phyloP scores from a whole-genome alignment of 2,113 vertebrate genomes.

The Amblyornis subalaris region DNA sequence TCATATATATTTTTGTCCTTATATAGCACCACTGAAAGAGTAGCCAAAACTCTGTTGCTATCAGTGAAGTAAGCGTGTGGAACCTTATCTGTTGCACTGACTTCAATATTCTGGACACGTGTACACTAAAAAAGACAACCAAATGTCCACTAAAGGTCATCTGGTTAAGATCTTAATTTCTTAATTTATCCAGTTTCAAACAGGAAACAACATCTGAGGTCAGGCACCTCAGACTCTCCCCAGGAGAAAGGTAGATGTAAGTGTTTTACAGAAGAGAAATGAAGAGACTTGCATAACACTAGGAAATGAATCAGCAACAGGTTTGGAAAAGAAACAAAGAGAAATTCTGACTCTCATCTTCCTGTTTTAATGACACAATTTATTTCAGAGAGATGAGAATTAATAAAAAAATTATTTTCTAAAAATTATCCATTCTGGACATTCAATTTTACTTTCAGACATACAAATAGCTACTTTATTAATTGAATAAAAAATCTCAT shows the following conservation, averaged over 20 bases:
- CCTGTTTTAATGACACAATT: constrained; percentile 22
- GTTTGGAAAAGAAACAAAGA: constrained; percentile 1
- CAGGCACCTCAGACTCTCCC: background rate
- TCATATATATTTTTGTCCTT: background rate
- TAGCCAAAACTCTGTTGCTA: background rate
- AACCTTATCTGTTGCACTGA: background rate
- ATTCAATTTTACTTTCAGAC: background rate
- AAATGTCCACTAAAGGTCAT: background rate
- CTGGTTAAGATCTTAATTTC: background rate
- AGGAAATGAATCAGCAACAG: constrained; percentile 1
- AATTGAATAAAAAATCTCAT: background rate
- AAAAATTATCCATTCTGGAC: background rate
- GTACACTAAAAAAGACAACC: background rate
- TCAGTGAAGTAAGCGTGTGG: background rate
- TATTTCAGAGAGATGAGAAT: constrained; percentile 39
- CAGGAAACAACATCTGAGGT: background rate
- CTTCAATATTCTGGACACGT: background rate
- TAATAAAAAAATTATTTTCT: background rate
- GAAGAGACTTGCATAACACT: background rate
- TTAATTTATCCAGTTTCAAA: background rate
- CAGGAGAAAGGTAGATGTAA: background rate
- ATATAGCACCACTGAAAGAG: background rate
- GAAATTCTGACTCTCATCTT: constrained; percentile 35
- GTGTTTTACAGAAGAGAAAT: background rate
- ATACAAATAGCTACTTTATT: constrained; percentile 29